phyloP scores from a whole-genome alignment of 1,140 invertebrate species.

The Cepaea nemoralis region DNA sequence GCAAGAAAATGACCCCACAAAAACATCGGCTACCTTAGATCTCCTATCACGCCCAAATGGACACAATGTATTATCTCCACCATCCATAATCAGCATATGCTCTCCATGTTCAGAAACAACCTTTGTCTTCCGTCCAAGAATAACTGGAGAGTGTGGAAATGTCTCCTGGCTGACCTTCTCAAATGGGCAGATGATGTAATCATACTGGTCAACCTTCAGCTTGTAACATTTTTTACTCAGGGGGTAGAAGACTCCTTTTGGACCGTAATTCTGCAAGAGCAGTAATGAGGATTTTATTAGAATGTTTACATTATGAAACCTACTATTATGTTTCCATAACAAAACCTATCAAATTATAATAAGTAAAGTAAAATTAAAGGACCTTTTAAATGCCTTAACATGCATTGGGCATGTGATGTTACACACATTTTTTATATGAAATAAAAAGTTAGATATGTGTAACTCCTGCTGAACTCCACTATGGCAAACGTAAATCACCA shows the following conservation, averaged over 20 bases:
- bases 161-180: constrained; percentile 50
- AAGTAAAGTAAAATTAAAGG: no score
- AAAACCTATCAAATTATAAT: no score
- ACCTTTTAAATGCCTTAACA: no score
- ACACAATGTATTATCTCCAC: constrained; percentile 50
- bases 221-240: constrained; percentile 52
- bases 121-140: constrained; percentile 33
- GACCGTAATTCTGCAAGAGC: constrained; percentile 59
- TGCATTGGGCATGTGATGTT: no score
- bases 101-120: neutral
- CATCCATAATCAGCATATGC: constrained; percentile 50
- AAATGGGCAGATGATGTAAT: constrained; percentile 60
- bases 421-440: no score
- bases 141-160: constrained; percentile 30
- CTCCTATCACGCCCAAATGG: constrained; percentile 45
- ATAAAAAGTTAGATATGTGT: no score
- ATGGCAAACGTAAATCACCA: no score
- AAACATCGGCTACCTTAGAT: constrained; percentile 48
- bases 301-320: no score
- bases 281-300: no score
- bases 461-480: no score
- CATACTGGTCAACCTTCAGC: constrained; percentile 44
- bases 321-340: no score
- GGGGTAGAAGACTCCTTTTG: constrained; percentile 55
- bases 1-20: neutral